Conservation (phyloP, 2,888 invertebrate species). For the Perithous albicinctus region DNA sequence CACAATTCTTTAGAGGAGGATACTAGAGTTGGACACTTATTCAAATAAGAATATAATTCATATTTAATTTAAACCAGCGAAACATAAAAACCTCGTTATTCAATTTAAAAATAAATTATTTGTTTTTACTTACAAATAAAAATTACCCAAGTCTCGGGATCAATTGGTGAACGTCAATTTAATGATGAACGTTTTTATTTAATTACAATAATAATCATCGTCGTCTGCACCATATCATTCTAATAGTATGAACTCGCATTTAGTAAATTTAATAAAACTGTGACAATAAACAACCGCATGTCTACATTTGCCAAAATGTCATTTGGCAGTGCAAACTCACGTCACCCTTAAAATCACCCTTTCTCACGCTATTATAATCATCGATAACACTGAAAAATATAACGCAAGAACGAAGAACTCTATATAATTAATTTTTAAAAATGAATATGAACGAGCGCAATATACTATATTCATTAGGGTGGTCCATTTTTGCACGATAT, state of each 20-base stretch:
- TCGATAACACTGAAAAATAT: constrained; percentile 53
- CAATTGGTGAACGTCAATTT: background rate
- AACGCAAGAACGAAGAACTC: constrained; percentile 31
- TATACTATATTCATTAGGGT: constrained; percentile 63
- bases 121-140: background rate
- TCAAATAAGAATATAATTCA: background rate
- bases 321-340: constrained; percentile 39
- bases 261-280: constrained; percentile 38
- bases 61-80: background rate
- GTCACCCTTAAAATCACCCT: too few species aligned
- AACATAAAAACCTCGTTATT: too few species aligned
- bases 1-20: background rate
- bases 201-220: constrained; percentile 66
- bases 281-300: constrained; percentile 44
- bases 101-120: background rate
- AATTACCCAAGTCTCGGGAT: background rate
- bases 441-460: constrained; percentile 71
- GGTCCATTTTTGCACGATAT: too few species aligned
- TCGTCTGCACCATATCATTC: constrained; percentile 52
- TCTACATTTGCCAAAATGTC: constrained; percentile 10
- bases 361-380: background rate
- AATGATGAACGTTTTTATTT: constrained; percentile 65
- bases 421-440: constrained; percentile 67
- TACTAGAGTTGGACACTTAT: background rate
- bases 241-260: constrained; percentile 62